Evolutionary conservation across 1,140 invertebrate species (phyloP).

Genomic region (Ganaspis sp.): DNA sequence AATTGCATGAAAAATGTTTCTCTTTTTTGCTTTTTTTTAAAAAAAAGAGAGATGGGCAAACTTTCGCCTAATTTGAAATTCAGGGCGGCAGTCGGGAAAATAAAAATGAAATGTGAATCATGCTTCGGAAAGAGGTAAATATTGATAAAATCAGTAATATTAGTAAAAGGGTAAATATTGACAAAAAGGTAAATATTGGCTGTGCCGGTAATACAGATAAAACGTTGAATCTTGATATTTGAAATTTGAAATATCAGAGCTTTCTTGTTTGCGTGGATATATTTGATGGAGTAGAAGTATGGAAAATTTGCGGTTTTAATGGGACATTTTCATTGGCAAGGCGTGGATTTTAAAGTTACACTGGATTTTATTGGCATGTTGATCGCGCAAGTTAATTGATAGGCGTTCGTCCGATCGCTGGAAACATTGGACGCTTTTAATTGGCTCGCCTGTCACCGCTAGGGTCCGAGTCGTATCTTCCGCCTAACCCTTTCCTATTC

Average conservation of each 20-base stretch:
- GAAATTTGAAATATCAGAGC: background rate
- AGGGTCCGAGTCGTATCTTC: background rate
- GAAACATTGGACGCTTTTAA: constrained; percentile 5
- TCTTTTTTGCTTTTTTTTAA: too few species aligned
- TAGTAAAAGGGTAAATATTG: constrained; percentile 14
- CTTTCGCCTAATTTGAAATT: too few species aligned
- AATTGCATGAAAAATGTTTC: too few species aligned
- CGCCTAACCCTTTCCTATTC: background rate
- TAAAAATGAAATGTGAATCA: background rate
- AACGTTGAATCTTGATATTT: background rate
- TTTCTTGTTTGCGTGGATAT: background rate
- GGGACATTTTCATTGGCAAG: background rate
- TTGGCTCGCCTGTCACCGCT: constrained; percentile 12
- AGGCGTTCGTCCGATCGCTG: constrained; percentile 8
- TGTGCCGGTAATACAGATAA: background rate
- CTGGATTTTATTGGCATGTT: constrained; percentile 21
- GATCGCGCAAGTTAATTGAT: constrained; percentile 18
- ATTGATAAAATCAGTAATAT: constrained; percentile 13
- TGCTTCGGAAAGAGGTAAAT: background rate
- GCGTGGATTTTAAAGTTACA: constrained; percentile 11
- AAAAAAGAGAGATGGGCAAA: too few species aligned
- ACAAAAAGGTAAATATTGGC: constrained; percentile 1
- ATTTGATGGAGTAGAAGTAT: background rate
- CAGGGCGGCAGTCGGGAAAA: too few species aligned
- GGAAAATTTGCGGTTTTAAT: constrained; percentile 15